Percentiles rank a stretch among this genome's conserved stretches.
Evolutionary conservation across 2,888 invertebrate species (phyloP).

Genomic region (Helobdella robusta): DNA sequence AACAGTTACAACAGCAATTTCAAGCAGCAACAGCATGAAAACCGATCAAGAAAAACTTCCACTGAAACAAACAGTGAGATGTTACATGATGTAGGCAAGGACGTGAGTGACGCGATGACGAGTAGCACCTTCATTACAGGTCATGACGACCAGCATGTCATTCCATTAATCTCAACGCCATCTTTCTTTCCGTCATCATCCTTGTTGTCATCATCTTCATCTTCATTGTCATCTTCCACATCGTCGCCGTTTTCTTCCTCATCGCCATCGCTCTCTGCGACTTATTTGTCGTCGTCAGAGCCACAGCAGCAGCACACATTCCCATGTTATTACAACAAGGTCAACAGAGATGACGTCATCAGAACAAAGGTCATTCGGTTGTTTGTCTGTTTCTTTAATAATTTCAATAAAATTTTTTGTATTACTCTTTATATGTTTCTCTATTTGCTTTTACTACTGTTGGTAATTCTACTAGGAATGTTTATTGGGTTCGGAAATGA

Average conservation of each 20-base stretch:
- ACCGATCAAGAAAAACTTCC: too few relatives aligned
- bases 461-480: too few relatives aligned
- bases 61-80: too few relatives aligned
- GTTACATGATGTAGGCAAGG: neutral
- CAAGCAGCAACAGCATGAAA: too few relatives aligned
- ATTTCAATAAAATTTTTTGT: too few relatives aligned
- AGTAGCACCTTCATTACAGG: too few relatives aligned
- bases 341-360: slow-evolving; percentile 1
- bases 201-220: neutral
- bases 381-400: too few relatives aligned
- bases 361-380: neutral
- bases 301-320: neutral
- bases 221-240: neutral
- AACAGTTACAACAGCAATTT: neutral
- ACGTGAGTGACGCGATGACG: too few relatives aligned
- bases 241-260: neutral
- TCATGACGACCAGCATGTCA: neutral
- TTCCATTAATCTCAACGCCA: neutral
- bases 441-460: too few relatives aligned
- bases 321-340: slow-evolving; percentile 7
- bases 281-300: neutral
- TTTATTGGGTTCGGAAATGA: too few relatives aligned
- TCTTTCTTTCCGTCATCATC: neutral
- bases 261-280: neutral
- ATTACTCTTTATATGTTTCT: too few relatives aligned